Conservation (phyloP, 2,797 vertebrate genomes). For the Petrocephalus schoutedeni region DNA sequence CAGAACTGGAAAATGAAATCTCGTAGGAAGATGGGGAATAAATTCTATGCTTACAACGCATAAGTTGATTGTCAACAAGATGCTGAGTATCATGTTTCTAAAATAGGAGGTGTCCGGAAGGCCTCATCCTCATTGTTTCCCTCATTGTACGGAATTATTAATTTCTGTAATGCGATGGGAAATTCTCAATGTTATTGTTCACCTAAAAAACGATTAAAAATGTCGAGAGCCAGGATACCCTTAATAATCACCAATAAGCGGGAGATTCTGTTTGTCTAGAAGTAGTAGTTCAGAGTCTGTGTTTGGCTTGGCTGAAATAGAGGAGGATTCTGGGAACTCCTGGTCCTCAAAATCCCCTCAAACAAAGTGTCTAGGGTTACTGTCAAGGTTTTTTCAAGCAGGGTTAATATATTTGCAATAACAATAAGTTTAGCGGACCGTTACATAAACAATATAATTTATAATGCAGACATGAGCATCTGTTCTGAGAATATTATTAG, state of each 20-base stretch:
- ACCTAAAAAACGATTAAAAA: background rate
- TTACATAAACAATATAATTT: conserved; percentile 14
- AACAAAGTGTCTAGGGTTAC: background rate
- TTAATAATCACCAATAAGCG: background rate
- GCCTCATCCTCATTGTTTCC: background rate
- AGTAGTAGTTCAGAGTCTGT: background rate
- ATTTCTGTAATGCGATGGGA: background rate
- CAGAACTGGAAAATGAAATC: conserved; percentile 14
- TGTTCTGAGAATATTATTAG: conserved; percentile 5
- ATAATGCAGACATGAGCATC: conserved; percentile 1
- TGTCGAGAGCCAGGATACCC: background rate
- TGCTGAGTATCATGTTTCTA: background rate
- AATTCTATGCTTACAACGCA: background rate
- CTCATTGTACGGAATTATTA: background rate
- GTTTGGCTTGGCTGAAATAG: background rate
- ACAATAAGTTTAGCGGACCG: background rate
- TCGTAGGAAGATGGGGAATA: background rate
- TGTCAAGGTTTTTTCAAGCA: background rate
- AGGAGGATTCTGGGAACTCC: background rate
- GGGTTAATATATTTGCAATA: background rate
- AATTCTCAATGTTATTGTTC: background rate
- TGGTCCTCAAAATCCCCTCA: background rate
- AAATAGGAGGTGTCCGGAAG: background rate
- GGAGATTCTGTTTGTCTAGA: background rate
- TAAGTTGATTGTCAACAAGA: background rate